Evolutionary conservation across 2,113 vertebrate species (phyloP).

Genomic region (Paramisgurnus dabryanus): DNA sequence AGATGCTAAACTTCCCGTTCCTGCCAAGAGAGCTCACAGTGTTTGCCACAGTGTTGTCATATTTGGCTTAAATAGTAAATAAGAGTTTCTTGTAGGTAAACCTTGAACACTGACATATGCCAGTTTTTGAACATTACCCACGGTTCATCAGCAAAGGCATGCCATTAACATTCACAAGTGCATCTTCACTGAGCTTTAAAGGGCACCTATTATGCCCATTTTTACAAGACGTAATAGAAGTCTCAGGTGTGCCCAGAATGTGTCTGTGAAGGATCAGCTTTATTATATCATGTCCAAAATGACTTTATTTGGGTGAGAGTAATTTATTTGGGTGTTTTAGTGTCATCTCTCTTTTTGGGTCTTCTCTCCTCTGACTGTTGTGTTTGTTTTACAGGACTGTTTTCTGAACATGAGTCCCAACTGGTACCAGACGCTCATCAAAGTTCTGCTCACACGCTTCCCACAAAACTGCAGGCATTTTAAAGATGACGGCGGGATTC

Average conservation of each 20-base stretch:
- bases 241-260: no score
- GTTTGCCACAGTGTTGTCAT: neutral
- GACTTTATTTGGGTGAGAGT: no score
- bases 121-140: no score
- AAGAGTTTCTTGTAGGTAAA: neutral
- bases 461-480: slow-evolving; percentile 98
- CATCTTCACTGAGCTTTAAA: no score
- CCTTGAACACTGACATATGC: no score
- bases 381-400: slow-evolving; percentile 79
- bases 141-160: no score
- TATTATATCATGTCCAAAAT: no score
- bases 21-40: neutral
- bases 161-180: no score
- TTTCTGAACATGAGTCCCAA: slow-evolving; percentile 94
- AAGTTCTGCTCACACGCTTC: slow-evolving; percentile 91
- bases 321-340: no score
- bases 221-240: no score
- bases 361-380: neutral
- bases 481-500: slow-evolving; percentile 86
- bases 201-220: no score
- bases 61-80: neutral
- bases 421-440: slow-evolving; percentile 98
- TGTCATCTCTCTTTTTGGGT: neutral
- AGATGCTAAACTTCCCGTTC: neutral
- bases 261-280: no score